phyloP scores from a whole-genome alignment of 2,888 invertebrate genomes.

The Platynereis dumerilii region DNA sequence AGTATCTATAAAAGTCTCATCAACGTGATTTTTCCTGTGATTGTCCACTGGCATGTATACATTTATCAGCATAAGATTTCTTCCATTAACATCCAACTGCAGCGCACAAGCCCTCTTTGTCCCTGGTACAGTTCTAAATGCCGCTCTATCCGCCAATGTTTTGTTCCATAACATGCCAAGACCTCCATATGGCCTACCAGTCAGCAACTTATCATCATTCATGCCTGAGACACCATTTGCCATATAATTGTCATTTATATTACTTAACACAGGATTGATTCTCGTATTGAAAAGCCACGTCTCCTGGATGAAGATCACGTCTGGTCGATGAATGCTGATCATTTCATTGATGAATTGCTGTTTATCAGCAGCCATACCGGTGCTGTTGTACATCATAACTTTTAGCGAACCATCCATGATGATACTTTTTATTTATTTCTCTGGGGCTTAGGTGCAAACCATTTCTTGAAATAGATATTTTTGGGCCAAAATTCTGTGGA shows the following conservation, averaged over 20 bases:
- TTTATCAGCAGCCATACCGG: not conserved
- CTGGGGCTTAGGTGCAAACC: too few species aligned
- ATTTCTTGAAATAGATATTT: too few species aligned
- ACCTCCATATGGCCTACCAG: not conserved
- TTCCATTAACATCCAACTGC: not conserved
- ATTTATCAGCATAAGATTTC: not conserved
- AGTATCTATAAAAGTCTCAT: not conserved
- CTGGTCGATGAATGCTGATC: not conserved
- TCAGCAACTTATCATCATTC: not conserved
- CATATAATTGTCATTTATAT: not conserved
- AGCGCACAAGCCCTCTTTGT: not conserved
- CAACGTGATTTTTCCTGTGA: not conserved
- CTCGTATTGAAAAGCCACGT: not conserved
- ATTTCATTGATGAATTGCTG: not conserved
- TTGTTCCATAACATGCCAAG: conserved; percentile 2
- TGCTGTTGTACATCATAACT: not conserved
- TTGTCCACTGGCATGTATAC: conserved; percentile 5
- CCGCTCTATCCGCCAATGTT: not conserved
- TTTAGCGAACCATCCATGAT: too few species aligned
- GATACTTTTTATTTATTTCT: too few species aligned
- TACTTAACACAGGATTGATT: not conserved
- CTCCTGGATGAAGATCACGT: not conserved
- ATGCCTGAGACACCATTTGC: not conserved
- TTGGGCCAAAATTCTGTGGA: too few species aligned
- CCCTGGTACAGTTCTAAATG: not conserved